Percentiles rank a stretch among this genome's conserved stretches.
Evolutionary conservation across 2,113 vertebrate species (phyloP).

Genomic region (Silurus glanis): DNA sequence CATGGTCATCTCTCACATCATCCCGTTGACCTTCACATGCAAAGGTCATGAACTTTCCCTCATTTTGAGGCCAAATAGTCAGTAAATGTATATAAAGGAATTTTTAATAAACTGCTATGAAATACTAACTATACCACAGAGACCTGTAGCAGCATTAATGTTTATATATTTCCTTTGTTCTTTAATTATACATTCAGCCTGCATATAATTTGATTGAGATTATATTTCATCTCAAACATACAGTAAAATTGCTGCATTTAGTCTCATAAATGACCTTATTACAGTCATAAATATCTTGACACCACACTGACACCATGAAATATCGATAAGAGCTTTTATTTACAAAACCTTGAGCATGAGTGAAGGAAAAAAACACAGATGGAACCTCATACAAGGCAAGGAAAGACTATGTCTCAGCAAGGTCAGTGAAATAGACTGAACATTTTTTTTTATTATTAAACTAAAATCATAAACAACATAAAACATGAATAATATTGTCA

Average conservation of each 20-base stretch:
- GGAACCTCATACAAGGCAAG: not conserved
- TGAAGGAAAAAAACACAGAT: not conserved
- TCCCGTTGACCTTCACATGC: constrained; percentile 38
- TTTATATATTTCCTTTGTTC: not conserved
- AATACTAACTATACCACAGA: not conserved
- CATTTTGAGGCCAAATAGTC: not conserved
- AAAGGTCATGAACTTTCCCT: constrained; percentile 48
- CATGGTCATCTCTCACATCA: constrained; percentile 39
- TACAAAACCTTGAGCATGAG: not conserved
- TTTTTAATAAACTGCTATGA: not conserved
- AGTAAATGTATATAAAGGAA: not conserved
- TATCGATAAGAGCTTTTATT: constrained; percentile 5
- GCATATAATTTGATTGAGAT: not conserved
- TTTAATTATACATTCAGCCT: not conserved
- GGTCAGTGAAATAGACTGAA: not conserved
- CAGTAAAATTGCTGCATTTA: not conserved
- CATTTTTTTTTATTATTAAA: not conserved
- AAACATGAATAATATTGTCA: not conserved
- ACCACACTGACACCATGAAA: not conserved
- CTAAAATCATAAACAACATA: not conserved
- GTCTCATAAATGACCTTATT: not conserved
- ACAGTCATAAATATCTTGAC: not conserved
- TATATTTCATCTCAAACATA: not conserved
- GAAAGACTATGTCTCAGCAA: not conserved
- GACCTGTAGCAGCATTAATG: not conserved